Evolutionary conservation across 2,888 invertebrate genomes (phyloP), one percentile per base, ranked within the genome.

Genomic region (Myopa testacea): DNA sequence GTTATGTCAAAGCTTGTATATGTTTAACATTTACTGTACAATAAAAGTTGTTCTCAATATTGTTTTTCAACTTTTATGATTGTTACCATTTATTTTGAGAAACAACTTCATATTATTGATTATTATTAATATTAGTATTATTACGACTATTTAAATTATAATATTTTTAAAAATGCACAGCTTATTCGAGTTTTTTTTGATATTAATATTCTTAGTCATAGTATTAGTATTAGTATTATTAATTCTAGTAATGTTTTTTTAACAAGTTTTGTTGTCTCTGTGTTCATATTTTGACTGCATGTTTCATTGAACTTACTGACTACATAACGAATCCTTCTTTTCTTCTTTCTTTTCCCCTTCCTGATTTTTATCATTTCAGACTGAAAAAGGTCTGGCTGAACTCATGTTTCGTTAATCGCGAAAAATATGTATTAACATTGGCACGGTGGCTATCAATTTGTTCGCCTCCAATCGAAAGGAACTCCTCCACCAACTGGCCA

Each of bases 361-460:
- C 70, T 63, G 40, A 78, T 82, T 84, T 82, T 81, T 85, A 84
- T 86, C 80, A 82, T 90, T 90, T 77, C 90, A 95, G 94, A 95
- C 95, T 81, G 95, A 95, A 90, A 93, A 93, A 88, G 94, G 95
- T 77, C 90, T 95, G 84, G 92, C 92, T 81, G 94, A 94, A 88
- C 90, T 95, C 77, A 92, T 95, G 88, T 87, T 87, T 83, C 85
- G 84, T 82, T 87, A 82, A 81, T 69, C 34, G 38, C 26, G 12
- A 38, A 38, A 4, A 65, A 14, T 38, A n/a, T 58, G 19, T 58
- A n/a, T 62, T 62, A 10, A 34, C 62, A 45, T 45, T 45, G 1
- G 10, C 45, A 45, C 10, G 45, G 45, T 45, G 45, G 45, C 45
- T 45, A 45, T 45, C 45, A 45, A 45, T 45, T 45, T 6, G 40